Conservation (phyloP, 2,797 vertebrate species). For the Pteronotus mesoamericanus region DNA sequence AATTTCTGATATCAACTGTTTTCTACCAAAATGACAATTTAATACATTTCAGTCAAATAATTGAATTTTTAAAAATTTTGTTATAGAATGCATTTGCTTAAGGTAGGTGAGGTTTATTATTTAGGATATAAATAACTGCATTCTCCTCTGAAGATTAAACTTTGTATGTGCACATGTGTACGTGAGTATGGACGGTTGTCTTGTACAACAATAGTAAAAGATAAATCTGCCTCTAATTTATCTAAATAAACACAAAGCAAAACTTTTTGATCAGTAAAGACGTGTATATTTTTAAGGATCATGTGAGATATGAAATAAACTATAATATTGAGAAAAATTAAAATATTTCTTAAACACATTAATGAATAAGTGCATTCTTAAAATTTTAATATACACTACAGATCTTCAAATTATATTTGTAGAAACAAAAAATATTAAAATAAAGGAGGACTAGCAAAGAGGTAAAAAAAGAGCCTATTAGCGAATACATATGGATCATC, state of each 20-base stretch:
- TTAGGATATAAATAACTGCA: neutral
- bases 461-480: neutral
- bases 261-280: neutral
- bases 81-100: neutral
- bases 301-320: neutral
- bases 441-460: neutral
- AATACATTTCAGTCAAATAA: neutral
- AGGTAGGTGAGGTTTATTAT: neutral
- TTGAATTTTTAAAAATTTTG: neutral
- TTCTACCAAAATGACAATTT: neutral
- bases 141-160: neutral
- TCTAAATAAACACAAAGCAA: neutral
- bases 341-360: neutral
- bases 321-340: neutral
- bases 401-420: neutral
- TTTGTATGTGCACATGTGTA: rapidly evolving
- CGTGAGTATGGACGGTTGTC: neutral
- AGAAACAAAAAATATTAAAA: neutral
- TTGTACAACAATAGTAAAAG: neutral
- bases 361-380: neutral
- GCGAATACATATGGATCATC: neutral
- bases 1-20: neutral
- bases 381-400: neutral
- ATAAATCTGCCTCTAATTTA: neutral
- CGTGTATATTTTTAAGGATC: neutral